These are phyloP conservation scores for Drosophila willistoni DNA, from an alignment of 1,140 invertebrate genomes.

Conservation along the genomic window DNA sequence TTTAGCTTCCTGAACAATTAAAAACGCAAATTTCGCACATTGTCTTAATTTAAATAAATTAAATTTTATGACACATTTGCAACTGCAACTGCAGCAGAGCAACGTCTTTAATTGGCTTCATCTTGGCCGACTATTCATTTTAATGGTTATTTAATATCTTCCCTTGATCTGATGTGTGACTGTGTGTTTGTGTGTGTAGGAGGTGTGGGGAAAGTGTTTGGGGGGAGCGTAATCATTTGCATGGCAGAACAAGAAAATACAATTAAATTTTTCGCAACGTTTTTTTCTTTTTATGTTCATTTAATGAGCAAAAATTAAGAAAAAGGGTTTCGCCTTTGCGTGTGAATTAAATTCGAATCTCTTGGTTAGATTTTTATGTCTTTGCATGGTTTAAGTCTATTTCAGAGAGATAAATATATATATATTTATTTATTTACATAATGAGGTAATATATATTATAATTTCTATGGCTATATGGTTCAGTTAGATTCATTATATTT, in stretches of 20 bases:
- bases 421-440: conserved; percentile 42
- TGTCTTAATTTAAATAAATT: conserved; percentile 82
- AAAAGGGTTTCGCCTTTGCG: conserved; percentile 38
- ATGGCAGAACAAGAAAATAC: conserved; percentile 47
- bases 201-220: conserved; percentile 4
- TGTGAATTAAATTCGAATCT: conserved; percentile 29
- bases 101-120: conserved; percentile 73
- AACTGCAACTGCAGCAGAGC: conserved; percentile 50
- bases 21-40: conserved; percentile 76
- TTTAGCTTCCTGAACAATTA: conserved; percentile 60
- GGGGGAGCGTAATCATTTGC: conserved; percentile 34
- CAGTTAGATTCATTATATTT: conserved; percentile 7
- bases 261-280: conserved; percentile 49
- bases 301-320: conserved; percentile 42
- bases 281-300: conserved; percentile 35
- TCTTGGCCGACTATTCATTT: conserved; percentile 56
- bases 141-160: conserved; percentile 26
- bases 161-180: background rate
- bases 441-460: conserved; percentile 28
- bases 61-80: conserved; percentile 75
- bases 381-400: conserved; percentile 53
- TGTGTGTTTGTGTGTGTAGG: background rate
- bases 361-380: conserved; percentile 49
- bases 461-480: conserved; percentile 46
- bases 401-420: conserved; percentile 55